These are phyloP conservation scores for Sitta europaea DNA, from an alignment of 2,113 vertebrate species.

Conservation along the genomic window DNA sequence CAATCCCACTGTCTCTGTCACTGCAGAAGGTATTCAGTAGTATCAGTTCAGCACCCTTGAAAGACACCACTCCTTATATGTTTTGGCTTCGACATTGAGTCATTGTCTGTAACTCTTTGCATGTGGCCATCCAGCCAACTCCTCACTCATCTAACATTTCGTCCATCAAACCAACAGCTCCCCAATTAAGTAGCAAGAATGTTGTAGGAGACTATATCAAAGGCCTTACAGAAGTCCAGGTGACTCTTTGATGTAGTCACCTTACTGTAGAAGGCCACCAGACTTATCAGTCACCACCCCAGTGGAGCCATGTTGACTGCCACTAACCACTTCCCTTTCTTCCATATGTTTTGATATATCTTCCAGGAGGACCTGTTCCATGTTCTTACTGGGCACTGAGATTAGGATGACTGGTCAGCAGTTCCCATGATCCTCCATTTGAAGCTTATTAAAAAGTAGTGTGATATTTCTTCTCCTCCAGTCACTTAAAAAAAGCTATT, in stretches of 20 bases:
- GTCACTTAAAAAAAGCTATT: not conserved
- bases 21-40: not conserved
- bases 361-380: not conserved
- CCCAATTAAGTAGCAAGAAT: not conserved
- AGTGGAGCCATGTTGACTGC: not conserved
- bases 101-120: not conserved
- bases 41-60: not conserved
- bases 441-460: not conserved
- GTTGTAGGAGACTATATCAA: not conserved
- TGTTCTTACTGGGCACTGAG: not conserved
- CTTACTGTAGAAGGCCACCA: not conserved
- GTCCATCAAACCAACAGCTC: not conserved
- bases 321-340: not conserved
- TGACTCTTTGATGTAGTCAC: not conserved
- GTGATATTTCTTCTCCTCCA: not conserved
- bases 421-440: not conserved
- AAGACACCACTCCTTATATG: not conserved
- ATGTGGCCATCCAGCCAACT: fast-evolving
- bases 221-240: not conserved
- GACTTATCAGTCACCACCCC: not conserved
- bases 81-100: not conserved
- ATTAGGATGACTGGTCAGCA: not conserved
- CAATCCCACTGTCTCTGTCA: not conserved
- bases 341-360: not conserved
- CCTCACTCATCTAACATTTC: not conserved